These are phyloP conservation scores for Musca vetustissima DNA, from an alignment of 1,140 invertebrate genomes.

Conservation along the genomic window DNA sequence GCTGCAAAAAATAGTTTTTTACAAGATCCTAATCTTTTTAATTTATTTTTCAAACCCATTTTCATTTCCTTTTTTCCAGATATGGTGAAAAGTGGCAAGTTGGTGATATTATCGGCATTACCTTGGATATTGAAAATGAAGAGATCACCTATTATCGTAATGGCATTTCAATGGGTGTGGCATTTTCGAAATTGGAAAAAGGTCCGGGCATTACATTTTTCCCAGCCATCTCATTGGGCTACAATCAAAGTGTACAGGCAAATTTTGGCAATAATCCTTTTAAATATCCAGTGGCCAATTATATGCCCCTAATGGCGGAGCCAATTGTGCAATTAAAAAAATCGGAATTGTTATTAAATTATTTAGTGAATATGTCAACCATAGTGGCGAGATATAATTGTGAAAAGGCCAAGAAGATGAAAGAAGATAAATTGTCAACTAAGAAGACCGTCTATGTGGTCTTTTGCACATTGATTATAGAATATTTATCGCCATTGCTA, in stretches of 20 bases:
- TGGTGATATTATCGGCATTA: conserved; percentile 80
- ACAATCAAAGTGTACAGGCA: conserved; percentile 72
- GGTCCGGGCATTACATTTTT: conserved; percentile 78
- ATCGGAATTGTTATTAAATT: conserved; percentile 61
- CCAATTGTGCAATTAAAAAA: conserved; percentile 61
- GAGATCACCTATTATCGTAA: conserved; percentile 70
- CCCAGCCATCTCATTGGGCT: conserved; percentile 74
- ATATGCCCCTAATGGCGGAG: conserved; percentile 66
- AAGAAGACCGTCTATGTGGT: conserved; percentile 57
- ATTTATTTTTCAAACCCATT: no score
- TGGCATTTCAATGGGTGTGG: conserved; percentile 71
- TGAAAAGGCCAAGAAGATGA: conserved; percentile 20
- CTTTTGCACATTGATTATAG: conserved; percentile 59
- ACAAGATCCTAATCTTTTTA: no score
- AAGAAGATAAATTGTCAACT: conserved; percentile 44
- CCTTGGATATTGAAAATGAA: conserved; percentile 74
- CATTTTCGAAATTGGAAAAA: conserved; percentile 70
- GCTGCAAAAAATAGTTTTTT: no score
- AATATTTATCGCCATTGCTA: conserved; percentile 61
- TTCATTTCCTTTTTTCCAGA: conserved; percentile 33
- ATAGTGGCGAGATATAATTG: conserved; percentile 49
- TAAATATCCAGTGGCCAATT: conserved; percentile 71
- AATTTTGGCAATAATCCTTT: conserved; percentile 79
- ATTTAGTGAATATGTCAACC: conserved; percentile 61
- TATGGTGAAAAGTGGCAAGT: conserved; percentile 80